Conservation (phyloP, 1,140 invertebrate genomes). For the Drosophila nigromelanica region DNA sequence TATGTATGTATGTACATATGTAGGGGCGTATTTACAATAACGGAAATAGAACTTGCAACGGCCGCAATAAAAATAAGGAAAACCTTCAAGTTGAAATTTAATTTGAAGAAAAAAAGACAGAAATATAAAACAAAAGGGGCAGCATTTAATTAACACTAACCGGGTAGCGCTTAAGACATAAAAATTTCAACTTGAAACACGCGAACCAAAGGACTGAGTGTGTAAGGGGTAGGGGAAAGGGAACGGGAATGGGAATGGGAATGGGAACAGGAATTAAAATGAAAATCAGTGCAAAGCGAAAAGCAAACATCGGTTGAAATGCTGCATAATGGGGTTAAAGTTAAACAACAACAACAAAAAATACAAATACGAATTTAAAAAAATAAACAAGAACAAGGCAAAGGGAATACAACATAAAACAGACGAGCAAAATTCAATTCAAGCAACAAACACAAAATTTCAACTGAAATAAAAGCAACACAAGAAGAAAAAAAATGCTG, state of each 20-base stretch:
- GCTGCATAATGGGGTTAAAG: slow-evolving; percentile 56
- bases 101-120: slow-evolving; percentile 6
- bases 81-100: slow-evolving; percentile 30
- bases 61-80: slow-evolving; percentile 34
- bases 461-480: slow-evolving; percentile 27
- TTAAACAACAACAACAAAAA: slow-evolving; percentile 45
- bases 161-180: slow-evolving; percentile 21
- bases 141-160: slow-evolving; percentile 55
- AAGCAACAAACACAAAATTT: slow-evolving; percentile 48
- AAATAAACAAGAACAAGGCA: slow-evolving; percentile 25
- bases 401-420: slow-evolving; percentile 28
- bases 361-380: slow-evolving; percentile 29
- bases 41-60: slow-evolving; percentile 42
- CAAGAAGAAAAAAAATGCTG: slow-evolving; percentile 50
- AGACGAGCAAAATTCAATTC: slow-evolving; percentile 41
- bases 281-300: slow-evolving; percentile 39
- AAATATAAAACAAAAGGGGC: slow-evolving; percentile 4
- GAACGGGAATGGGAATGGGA: slow-evolving; percentile 11
- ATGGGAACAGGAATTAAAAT: slow-evolving; percentile 30
- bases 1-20: background rate
- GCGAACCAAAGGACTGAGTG: slow-evolving; percentile 10
- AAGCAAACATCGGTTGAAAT: slow-evolving; percentile 36
- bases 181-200: slow-evolving; percentile 16
- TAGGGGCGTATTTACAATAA: slow-evolving; percentile 5
- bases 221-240: background rate